These are phyloP conservation scores for Hecatera dysodea DNA, from an alignment of 2,888 invertebrate species.

Conservation along the genomic window DNA sequence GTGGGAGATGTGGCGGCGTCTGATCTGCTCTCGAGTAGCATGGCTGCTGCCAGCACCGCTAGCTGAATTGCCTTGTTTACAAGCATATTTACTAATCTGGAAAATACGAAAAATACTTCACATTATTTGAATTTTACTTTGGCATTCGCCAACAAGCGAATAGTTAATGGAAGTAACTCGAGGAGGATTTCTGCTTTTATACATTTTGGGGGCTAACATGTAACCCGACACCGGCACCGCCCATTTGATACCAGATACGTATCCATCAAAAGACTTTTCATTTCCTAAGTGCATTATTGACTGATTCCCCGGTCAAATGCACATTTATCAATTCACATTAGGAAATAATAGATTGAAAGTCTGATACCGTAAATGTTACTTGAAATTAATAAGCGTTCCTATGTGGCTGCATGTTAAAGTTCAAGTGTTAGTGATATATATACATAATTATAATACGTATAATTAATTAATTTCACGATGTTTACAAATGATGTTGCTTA, in stretches of 20 bases:
- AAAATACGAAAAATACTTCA: constrained; percentile 24
- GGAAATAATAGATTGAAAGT: constrained; percentile 53
- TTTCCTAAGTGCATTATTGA: constrained; percentile 86
- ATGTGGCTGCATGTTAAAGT: constrained; percentile 59
- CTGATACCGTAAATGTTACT: constrained; percentile 51
- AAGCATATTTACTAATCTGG: constrained; percentile 75
- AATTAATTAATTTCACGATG: constrained; percentile 76
- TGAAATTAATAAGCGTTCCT: constrained; percentile 30
- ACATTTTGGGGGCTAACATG: constrained; percentile 85
- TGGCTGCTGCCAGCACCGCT: constrained; percentile 75
- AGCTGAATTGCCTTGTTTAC: constrained; percentile 78
- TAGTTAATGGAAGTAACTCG: constrained; percentile 80
- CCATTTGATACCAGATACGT: constrained; percentile 78
- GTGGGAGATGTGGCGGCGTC: constrained; percentile 77
- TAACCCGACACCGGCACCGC: constrained; percentile 83
- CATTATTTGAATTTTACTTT: constrained; percentile 23
- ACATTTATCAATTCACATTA: constrained; percentile 72
- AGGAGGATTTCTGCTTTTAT: constrained; percentile 85
- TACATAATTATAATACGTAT: constrained; percentile 39
- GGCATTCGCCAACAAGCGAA: constrained; percentile 23
- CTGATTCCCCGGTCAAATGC: constrained; percentile 75
- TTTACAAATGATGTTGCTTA: constrained; percentile 75
- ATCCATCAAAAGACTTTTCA: constrained; percentile 80
- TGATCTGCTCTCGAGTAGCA: constrained; percentile 75
- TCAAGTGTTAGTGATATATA: constrained; percentile 69